Percentiles rank a stretch among this genome's conserved stretches.
Conservation (phyloP, 2,797 vertebrate genomes). For the Gorsachius magnificus region DNA sequence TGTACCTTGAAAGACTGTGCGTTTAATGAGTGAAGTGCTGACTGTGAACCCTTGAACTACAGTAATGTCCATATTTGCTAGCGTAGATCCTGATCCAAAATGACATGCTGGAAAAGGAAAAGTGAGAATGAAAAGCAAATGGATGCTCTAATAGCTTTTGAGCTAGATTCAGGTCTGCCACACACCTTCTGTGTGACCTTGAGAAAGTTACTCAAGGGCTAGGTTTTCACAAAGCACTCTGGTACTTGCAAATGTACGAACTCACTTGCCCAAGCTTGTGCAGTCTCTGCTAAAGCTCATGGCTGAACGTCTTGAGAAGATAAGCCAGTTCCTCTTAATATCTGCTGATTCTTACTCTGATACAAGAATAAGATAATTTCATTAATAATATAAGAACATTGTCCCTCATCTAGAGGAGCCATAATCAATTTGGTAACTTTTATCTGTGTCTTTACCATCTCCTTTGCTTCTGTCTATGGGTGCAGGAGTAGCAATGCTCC, state of each 20-base stretch:
- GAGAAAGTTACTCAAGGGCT: background rate
- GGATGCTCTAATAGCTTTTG: conserved; percentile 29
- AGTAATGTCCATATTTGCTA: background rate
- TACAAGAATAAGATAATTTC: background rate
- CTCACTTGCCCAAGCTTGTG: background rate
- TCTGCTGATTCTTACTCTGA: conserved; percentile 4
- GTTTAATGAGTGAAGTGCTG: conserved; percentile 30
- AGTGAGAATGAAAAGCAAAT: conserved; percentile 39
- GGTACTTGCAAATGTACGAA: background rate
- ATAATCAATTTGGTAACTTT: background rate
- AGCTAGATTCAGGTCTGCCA: conserved; percentile 9
- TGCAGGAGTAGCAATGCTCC: background rate
- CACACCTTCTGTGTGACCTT: conserved; percentile 25
- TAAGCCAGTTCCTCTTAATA: background rate
- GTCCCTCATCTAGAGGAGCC: background rate
- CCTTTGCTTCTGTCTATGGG: background rate
- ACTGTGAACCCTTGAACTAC: background rate
- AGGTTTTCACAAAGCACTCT: background rate
- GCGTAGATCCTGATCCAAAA: background rate
- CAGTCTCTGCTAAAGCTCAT: background rate
- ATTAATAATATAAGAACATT: background rate
- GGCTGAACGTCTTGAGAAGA: background rate
- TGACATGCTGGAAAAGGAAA: conserved; percentile 2
- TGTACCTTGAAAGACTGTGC: conserved; percentile 7
- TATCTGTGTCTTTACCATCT: background rate